Evolutionary conservation across 2,888 invertebrate species (phyloP), one percentile per base, ranked within the genome.

Genomic region (Sarcophaga rosellei): DNA sequence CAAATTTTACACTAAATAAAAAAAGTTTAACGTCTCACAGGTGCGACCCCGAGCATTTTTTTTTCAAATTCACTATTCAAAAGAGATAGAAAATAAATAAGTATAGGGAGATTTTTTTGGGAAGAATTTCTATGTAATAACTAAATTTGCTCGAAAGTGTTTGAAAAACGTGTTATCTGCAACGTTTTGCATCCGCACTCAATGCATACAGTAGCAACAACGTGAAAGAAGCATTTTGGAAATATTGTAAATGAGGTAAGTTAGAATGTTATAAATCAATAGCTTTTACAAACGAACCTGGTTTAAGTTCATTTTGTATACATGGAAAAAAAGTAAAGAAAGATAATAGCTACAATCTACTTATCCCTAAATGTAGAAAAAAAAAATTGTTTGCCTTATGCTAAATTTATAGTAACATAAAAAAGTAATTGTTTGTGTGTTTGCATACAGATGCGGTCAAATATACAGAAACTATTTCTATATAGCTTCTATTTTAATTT

Each of bases 101-200:
- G 65, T 69, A 35, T 44, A 73, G 59, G 65, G 68, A 75, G 65
- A 69, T 74, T 82, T 73, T 75, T 61, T 20, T 66, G 59, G 61
- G 59, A 74, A 65, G 65, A 78, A 72, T 59, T 73, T 59, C 72
- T 35, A 45, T 85, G 63, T 47, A 59, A 78, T 61, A 73, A 69
- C 47, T 79, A 62, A 65, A 66, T 53, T 70, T 65, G 21, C 57
- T 74, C 47, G 81, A 73, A 66, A 78, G n/a, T 74, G 66, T 4
- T 47, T 15, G 65, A 73, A 57, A 81, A 80, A 76, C 82, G 75
- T 85, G 85, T 81, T 74, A 85, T 78, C 65, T 69, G 23, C 66
- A 76, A 61, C 66, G 35, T 70, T 77, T 35, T 69, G 57, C 70
- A 74, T 84, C 72, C 45, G 61, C 10, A 21, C 45, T 35, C 21